Evolutionary conservation across 2,797 vertebrate species (phyloP).

Genomic region (Danio aesculapii): DNA sequence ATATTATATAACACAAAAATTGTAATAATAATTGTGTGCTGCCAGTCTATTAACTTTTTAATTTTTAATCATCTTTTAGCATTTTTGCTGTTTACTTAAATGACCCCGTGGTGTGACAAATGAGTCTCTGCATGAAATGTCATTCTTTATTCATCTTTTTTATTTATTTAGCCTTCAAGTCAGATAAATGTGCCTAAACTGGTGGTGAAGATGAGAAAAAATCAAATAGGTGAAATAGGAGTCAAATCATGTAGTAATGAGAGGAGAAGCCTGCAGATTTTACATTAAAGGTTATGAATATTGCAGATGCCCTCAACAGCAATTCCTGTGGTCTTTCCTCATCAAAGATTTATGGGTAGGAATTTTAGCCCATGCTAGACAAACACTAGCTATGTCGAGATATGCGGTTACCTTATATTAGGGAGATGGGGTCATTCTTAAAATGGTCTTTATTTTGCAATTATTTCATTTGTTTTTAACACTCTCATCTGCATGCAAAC

Average conservation of each 20-base stretch:
- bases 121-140: not conserved
- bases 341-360: constrained; percentile 34
- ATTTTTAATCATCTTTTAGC: not conserved
- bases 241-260: constrained; percentile 22
- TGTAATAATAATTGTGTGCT: no score
- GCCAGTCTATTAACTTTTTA: not conserved
- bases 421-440: constrained; percentile 9
- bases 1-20: no score
- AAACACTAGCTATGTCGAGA: not conserved
- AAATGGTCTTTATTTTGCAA: not conserved
- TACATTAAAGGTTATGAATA: constrained; percentile 41
- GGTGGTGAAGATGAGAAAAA: not conserved
- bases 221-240: constrained; percentile 14
- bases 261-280: constrained; percentile 1
- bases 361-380: constrained; percentile 30
- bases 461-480: not conserved
- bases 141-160: constrained; percentile 4
- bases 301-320: constrained; percentile 31
- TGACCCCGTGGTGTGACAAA: not conserved
- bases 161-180: constrained; percentile 8
- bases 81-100: not conserved
- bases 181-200: constrained; percentile 6
- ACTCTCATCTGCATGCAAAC: no score
- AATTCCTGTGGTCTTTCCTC: constrained; percentile 39
- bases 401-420: constrained; percentile 1